Evolutionary conservation across 2,888 invertebrate genomes (phyloP), one percentile per base, ranked within the genome.

Genomic region (Serripes groenlandicus): DNA sequence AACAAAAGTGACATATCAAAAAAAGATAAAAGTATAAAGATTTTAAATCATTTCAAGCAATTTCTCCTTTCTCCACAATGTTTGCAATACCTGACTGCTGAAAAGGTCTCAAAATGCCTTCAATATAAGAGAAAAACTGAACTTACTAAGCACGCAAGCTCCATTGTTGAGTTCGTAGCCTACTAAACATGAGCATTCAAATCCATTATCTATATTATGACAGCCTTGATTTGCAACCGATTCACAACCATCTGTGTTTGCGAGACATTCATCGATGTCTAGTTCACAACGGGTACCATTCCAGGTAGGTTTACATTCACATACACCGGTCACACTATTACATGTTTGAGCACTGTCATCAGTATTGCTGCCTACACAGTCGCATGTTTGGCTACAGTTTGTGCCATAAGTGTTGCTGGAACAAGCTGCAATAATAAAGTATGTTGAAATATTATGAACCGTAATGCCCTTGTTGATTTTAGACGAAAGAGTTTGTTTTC

Each of bases 241-340:
- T 21, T 73, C 58, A 68, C 83, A 86, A 18, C 34, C 32, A 56
- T 60, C 49, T 37, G 83, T 83, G 2, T 62, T 68, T 9, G 21
- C 64, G 0, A 2, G 18, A 71, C 90, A 90, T 75, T 90, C 90
- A 74, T 90, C 72, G 5, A 88, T 62, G 69, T 90, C 87, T 3
- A n/a, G 62, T 26, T 85, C 75, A 74, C 90, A 90, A 11, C 78
- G 78, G 42, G 37, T 69, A 28, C 87, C 88, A 58, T 79, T 75
- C 88, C 88, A 90, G 21, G 78, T 79, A 3, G 83, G 28, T 3
- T 75, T 77, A 83, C 90, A 90, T 26, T 73, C 68, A 54, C 90
- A 90, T 9, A 23, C 70, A 18, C 88, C 90, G n/a, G 74, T 72
- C 34, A 80, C 70, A 52, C 81, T 81, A 68, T 88, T 72, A 81